phyloP scores from a whole-genome alignment of 2,888 invertebrate genomes.

The Lepidocyrtoides sp. region DNA sequence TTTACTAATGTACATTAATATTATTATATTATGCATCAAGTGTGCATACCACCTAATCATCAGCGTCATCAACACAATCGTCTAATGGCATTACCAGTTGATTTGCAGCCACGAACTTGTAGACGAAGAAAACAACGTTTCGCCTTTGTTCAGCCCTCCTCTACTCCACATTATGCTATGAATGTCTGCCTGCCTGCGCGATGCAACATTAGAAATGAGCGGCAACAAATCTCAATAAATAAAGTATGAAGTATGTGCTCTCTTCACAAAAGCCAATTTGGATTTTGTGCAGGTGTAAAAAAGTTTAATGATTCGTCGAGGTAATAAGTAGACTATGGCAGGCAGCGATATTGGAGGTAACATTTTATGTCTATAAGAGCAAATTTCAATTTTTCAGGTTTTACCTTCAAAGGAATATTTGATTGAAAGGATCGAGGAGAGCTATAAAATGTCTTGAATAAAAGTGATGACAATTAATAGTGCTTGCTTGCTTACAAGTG shows the following conservation, averaged over 20 bases:
- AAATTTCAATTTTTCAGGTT: slow-evolving; percentile 73
- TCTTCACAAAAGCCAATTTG: slow-evolving; percentile 37
- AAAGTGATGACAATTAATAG: slow-evolving; percentile 76
- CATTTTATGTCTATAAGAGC: slow-evolving; percentile 40
- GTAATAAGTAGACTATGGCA: slow-evolving; percentile 22
- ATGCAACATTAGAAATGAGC: background rate
- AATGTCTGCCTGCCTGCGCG: background rate
- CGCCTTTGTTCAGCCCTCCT: slow-evolving; percentile 26
- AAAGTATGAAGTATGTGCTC: background rate
- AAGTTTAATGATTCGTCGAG: slow-evolving; percentile 49
- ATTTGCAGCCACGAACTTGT: slow-evolving; percentile 33
- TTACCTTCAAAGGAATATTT: slow-evolving; percentile 71
- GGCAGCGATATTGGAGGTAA: slow-evolving; percentile 29
- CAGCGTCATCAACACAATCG: slow-evolving; percentile 41
- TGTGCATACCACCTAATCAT: slow-evolving; percentile 47
- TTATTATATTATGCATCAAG: slow-evolving; percentile 38
- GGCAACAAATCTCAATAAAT: slow-evolving; percentile 20
- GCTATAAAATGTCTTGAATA: slow-evolving; percentile 61
- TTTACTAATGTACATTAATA: slow-evolving; percentile 51
- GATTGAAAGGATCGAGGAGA: slow-evolving; percentile 72
- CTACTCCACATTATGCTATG: slow-evolving; percentile 13
- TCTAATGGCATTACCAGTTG: slow-evolving; percentile 47
- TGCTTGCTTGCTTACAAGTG: slow-evolving; percentile 40
- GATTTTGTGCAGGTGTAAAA: slow-evolving; percentile 70
- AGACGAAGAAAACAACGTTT: slow-evolving; percentile 38